phyloP scores from a whole-genome alignment of 2,888 invertebrate genomes.

The Erebia aethiops region DNA sequence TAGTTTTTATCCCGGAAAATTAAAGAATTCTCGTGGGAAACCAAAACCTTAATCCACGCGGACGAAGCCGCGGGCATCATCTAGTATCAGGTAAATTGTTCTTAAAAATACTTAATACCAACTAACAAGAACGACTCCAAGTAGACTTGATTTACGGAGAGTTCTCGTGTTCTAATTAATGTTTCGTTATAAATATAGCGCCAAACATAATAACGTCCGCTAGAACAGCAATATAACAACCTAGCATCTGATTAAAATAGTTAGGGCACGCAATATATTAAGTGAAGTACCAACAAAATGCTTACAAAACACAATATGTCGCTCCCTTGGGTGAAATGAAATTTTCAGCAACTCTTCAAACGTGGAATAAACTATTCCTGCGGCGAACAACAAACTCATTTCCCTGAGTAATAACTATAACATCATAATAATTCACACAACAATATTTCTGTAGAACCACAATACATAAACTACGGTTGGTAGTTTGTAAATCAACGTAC shows the following conservation, averaged over 20 bases:
- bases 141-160: too few relatives aligned
- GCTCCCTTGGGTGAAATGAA: slow-evolving; percentile 19
- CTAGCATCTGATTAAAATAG: slow-evolving; percentile 20
- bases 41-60: too few relatives aligned
- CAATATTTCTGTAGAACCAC: slow-evolving; percentile 4
- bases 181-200: slow-evolving; percentile 12
- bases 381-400: slow-evolving; percentile 17
- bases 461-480: background rate
- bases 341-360: slow-evolving; percentile 24
- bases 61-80: too few relatives aligned
- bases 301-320: slow-evolving; percentile 15
- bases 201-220: background rate
- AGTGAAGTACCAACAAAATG: slow-evolving; percentile 3
- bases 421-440: slow-evolving; percentile 2
- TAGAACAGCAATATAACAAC: slow-evolving; percentile 18
- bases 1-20: too few relatives aligned
- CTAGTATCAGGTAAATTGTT: too few relatives aligned
- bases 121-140: too few relatives aligned
- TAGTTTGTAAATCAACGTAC: background rate
- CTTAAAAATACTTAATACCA: too few relatives aligned
- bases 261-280: slow-evolving; percentile 22
- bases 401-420: slow-evolving; percentile 8
- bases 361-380: slow-evolving; percentile 11
- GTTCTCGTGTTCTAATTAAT: background rate
- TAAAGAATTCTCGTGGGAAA: too few relatives aligned